These are phyloP conservation scores for Cricetomys ansorgei DNA, from an alignment of 2,113 vertebrate genomes.

Conservation along the genomic window DNA sequence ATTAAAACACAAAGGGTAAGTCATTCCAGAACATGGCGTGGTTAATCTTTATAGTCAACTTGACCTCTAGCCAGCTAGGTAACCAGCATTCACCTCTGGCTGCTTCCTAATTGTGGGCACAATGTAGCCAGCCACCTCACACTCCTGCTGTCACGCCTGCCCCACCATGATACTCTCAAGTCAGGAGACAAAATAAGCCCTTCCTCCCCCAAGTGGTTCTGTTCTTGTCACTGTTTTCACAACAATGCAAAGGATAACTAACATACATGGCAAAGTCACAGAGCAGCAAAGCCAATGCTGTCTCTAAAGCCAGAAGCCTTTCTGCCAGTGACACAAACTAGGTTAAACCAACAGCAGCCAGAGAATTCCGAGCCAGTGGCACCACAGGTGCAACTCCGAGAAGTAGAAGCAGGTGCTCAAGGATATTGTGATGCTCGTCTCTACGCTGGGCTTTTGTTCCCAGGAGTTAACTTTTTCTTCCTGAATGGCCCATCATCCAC, in stretches of 20 bases:
- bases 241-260: not conserved
- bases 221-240: not conserved
- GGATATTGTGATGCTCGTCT: not conserved
- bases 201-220: not conserved
- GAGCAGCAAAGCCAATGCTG: not conserved
- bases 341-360: slow-evolving; percentile 21
- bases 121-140: not conserved
- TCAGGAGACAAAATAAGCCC: not conserved
- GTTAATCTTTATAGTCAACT: not conserved
- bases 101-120: not conserved
- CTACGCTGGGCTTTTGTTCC: slow-evolving; percentile 3
- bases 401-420: slow-evolving; percentile 12
- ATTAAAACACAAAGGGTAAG: slow-evolving; percentile 2
- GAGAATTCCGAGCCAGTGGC: not conserved
- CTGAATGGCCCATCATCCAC: not conserved
- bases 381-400: not conserved
- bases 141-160: not conserved
- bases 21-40: not conserved
- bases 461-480: slow-evolving; percentile 48
- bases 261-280: not conserved
- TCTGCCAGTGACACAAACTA: not conserved
- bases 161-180: not conserved
- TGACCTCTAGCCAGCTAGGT: not conserved
- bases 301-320: not conserved
- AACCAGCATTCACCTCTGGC: not conserved